A percentile compares a stretch with the other conserved stretches of the same genome.
These are phyloP conservation scores for Gasterosteus nipponicus DNA, from an alignment of 2,113 vertebrate genomes.

Conservation along the genomic window DNA sequence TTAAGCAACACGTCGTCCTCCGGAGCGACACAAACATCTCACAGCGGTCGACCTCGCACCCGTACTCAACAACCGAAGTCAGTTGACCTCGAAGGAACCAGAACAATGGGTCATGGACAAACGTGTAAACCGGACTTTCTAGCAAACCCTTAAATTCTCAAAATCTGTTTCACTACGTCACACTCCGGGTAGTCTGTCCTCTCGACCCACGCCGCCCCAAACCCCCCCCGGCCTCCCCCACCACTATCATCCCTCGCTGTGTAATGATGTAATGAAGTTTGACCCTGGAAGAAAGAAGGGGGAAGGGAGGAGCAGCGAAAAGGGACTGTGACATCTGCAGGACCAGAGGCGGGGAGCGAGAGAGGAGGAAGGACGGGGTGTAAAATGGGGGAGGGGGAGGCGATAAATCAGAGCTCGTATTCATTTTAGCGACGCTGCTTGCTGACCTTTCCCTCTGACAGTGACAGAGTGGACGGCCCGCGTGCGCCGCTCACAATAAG, in stretches of 20 bases:
- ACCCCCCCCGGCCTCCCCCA: slow-evolving; percentile 25
- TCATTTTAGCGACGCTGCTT: slow-evolving; percentile 66
- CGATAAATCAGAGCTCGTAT: slow-evolving; percentile 62
- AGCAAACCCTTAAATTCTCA: slow-evolving; percentile 25
- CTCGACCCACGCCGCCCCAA: slow-evolving; percentile 23
- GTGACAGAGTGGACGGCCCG: slow-evolving; percentile 50
- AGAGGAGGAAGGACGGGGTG: slow-evolving; percentile 47
- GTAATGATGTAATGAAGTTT: slow-evolving; percentile 77
- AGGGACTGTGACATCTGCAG: slow-evolving; percentile 80
- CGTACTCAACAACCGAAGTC: slow-evolving; percentile 30
- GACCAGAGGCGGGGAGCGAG: slow-evolving; percentile 71
- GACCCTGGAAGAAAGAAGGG: slow-evolving; percentile 73
- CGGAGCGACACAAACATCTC: slow-evolving; percentile 50
- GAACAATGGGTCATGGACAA: slow-evolving; percentile 24
- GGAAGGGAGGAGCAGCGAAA: slow-evolving; percentile 61
- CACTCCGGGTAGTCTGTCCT: slow-evolving; percentile 55
- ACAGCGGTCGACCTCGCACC: slow-evolving; percentile 24
- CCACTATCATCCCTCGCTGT: slow-evolving; percentile 58
- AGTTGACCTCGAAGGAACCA: slow-evolving; percentile 28
- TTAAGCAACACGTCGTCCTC: slow-evolving; percentile 59
- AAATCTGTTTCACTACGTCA: slow-evolving; percentile 34
- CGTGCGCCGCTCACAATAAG: not conserved
- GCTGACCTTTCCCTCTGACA: slow-evolving; percentile 61
- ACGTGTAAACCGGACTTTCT: not conserved
- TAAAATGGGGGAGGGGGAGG: slow-evolving; percentile 52